These are phyloP conservation scores for Cephus pulcher DNA, from an alignment of 2,888 invertebrate species.

Conservation along the genomic window DNA sequence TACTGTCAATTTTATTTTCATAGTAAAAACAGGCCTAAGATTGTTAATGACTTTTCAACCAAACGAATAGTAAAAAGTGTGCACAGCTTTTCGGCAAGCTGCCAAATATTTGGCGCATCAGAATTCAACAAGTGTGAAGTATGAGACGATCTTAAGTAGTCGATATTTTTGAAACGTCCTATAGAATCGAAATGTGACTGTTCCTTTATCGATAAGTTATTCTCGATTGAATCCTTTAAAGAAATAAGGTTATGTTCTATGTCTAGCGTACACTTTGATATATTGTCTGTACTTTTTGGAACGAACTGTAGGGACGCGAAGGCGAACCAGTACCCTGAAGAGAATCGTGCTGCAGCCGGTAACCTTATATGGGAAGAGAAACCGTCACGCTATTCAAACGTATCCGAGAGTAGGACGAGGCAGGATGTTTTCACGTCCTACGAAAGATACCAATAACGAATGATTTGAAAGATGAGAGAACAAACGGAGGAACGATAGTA, in stretches of 20 bases:
- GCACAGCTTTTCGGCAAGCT: background rate
- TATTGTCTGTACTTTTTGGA: too few relatives aligned
- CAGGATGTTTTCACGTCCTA: background rate
- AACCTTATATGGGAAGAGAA: conserved; percentile 30
- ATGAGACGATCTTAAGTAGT: background rate
- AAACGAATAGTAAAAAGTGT: background rate
- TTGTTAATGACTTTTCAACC: background rate
- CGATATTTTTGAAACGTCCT: too few relatives aligned
- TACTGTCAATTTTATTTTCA: too few relatives aligned
- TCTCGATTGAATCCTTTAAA: too few relatives aligned
- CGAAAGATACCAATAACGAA: background rate
- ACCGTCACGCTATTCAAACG: conserved; percentile 21
- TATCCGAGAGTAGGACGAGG: conserved; percentile 22
- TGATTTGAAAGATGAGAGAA: background rate
- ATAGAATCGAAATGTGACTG: too few relatives aligned
- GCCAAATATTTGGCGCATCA: background rate
- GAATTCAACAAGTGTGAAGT: background rate
- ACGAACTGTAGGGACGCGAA: too few relatives aligned
- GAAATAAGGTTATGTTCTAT: too few relatives aligned
- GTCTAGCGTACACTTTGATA: too few relatives aligned
- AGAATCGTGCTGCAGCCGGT: conserved; percentile 9
- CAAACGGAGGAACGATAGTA: background rate
- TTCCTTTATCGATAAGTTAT: too few relatives aligned
- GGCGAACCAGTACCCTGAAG: background rate
- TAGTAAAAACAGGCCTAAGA: too few relatives aligned